phyloP scores from a whole-genome alignment of 2,797 vertebrate species.

The Cossypha caffra region DNA sequence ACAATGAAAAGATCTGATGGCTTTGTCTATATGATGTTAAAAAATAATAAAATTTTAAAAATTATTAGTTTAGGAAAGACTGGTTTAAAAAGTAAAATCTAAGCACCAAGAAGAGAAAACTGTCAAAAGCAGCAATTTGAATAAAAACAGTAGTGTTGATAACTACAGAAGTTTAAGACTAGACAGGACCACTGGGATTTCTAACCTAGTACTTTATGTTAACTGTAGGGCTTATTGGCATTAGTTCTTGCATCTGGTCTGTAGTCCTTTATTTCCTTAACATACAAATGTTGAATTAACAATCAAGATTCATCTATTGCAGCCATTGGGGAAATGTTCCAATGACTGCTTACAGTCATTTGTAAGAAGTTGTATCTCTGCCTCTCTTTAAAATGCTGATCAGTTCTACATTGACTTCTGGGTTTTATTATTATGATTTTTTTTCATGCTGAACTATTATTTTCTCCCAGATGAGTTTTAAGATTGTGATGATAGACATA shows the following conservation, averaged over 20 bases:
- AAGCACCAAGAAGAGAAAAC: background rate
- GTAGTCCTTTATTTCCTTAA: background rate
- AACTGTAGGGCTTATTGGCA: background rate
- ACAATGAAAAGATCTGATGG: background rate
- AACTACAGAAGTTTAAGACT: background rate
- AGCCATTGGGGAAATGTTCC: background rate
- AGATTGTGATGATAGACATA: background rate
- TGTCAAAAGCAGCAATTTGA: background rate
- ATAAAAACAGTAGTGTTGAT: background rate
- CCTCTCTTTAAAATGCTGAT: background rate
- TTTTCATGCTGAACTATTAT: background rate
- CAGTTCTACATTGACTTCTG: background rate
- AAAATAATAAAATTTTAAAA: accelerated
- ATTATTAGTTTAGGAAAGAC: background rate
- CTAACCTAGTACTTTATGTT: background rate
- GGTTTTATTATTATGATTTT: background rate
- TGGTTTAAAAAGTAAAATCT: background rate
- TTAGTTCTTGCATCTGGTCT: background rate
- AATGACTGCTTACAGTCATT: background rate
- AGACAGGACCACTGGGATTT: background rate
- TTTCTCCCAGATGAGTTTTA: background rate
- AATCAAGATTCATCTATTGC: background rate
- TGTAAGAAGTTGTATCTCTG: background rate
- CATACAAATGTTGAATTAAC: background rate
- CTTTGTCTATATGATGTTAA: background rate